Evolutionary conservation across 2,888 invertebrate species (phyloP).

Genomic region (Punctoribates punctum): DNA sequence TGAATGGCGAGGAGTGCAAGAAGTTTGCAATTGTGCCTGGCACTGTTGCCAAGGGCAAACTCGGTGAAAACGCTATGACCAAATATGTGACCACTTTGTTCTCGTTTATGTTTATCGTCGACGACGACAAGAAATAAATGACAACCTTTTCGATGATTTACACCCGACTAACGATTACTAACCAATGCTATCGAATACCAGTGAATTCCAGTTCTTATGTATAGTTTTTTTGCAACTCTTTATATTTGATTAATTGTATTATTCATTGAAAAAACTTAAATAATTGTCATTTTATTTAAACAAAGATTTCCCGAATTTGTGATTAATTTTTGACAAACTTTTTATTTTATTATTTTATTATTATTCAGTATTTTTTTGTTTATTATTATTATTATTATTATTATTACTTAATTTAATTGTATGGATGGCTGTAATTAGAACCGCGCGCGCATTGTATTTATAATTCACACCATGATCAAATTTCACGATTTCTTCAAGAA

Average conservation of each 20-base stretch:
- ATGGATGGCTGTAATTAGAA: constrained; percentile 32
- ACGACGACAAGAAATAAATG: neutral
- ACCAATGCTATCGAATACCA: too few species aligned
- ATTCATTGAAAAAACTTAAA: too few species aligned
- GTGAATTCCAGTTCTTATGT: too few species aligned
- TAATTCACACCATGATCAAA: neutral
- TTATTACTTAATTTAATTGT: constrained; percentile 20
- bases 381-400: constrained; percentile 3
- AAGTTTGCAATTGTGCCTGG: constrained; percentile 30
- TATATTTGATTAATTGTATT: too few species aligned
- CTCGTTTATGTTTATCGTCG: constrained; percentile 37
- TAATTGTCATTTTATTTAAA: too few species aligned
- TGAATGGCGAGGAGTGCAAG: constrained; percentile 1
- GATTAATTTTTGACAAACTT: neutral
- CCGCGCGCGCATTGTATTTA: constrained; percentile 32
- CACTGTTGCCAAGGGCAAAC: constrained; percentile 33
- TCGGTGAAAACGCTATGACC: constrained; percentile 42
- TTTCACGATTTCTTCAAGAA: too few species aligned
- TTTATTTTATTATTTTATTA: neutral
- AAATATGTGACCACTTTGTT: constrained; percentile 41
- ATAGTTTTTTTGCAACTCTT: too few species aligned
- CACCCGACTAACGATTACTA: neutral
- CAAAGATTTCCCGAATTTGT: constrained; percentile 1
- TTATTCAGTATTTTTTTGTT: neutral
- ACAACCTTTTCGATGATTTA: neutral